A percentile compares a stretch with the other conserved stretches of the same genome.
These are phyloP conservation scores for Limosa lapponica DNA, from an alignment of 2,797 vertebrate genomes.

Conservation along the genomic window DNA sequence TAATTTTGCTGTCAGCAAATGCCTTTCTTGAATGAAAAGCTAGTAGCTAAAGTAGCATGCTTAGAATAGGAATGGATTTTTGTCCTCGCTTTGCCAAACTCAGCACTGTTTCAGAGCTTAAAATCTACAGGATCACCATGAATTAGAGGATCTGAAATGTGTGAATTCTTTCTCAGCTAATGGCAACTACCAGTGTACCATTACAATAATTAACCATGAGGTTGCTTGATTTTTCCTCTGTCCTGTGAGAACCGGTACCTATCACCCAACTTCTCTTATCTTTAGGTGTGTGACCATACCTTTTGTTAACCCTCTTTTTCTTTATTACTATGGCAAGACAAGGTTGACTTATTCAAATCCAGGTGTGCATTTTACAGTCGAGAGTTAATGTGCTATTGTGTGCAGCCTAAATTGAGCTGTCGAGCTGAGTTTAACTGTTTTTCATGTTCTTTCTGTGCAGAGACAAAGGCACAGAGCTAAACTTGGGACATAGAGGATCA, in stretches of 20 bases:
- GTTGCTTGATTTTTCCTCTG: not conserved
- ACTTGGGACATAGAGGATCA: not conserved
- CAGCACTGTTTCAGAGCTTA: constrained; percentile 3
- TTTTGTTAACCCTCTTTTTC: not conserved
- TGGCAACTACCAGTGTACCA: not conserved
- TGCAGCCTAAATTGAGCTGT: not conserved
- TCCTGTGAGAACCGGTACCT: not conserved
- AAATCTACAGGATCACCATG: not conserved
- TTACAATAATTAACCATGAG: not conserved
- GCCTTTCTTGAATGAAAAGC: constrained; percentile 17
- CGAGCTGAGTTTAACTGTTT: not conserved
- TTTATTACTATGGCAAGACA: not conserved
- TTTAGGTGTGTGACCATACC: not conserved
- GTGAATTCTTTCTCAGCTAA: not conserved
- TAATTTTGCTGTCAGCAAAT: constrained; percentile 60
- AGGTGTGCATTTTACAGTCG: not conserved
- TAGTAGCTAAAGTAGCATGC: not conserved
- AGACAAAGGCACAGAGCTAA: not conserved
- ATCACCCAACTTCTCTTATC: not conserved
- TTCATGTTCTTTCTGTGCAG: not conserved
- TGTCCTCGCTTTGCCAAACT: not conserved
- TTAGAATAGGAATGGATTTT: not conserved
- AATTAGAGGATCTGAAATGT: not conserved
- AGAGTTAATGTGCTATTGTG: not conserved
- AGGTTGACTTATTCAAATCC: not conserved